These are phyloP conservation scores for Torymus auratus DNA, from an alignment of 2,888 invertebrate genomes.

Conservation along the genomic window DNA sequence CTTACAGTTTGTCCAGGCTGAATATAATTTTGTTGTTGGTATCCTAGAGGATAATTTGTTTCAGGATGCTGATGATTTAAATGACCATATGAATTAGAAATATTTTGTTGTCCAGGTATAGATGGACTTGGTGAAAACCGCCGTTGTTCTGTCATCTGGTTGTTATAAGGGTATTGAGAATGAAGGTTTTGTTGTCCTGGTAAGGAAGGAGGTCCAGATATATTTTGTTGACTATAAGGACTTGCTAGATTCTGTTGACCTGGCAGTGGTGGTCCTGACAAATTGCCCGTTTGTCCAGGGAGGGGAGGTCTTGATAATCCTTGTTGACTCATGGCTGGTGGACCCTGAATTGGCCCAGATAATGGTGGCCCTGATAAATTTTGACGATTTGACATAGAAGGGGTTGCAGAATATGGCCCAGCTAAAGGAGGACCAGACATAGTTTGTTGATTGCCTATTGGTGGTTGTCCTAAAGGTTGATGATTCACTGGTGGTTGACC, in stretches of 20 bases:
- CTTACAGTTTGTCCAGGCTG: conserved; percentile 54
- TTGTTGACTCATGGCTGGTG: conserved; percentile 55
- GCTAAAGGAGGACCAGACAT: conserved; percentile 55
- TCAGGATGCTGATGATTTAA: conserved; percentile 62
- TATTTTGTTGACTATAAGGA: conserved; percentile 52
- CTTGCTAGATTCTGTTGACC: conserved; percentile 60
- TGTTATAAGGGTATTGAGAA: conserved; percentile 63
- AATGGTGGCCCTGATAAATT: conserved; percentile 61
- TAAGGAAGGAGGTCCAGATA: conserved; percentile 60
- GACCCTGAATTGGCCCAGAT: conserved; percentile 61
- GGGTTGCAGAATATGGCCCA: conserved; percentile 55
- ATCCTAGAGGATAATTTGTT: conserved; percentile 64
- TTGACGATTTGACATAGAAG: conserved; percentile 59
- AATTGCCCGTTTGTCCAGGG: conserved; percentile 56
- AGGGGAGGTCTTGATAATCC: conserved; percentile 57
- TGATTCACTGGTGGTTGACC: conserved; percentile 15
- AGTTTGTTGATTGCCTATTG: conserved; percentile 56
- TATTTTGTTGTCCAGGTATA: conserved; percentile 73
- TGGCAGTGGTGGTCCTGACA: conserved; percentile 59
- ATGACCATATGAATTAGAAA: conserved; percentile 61
- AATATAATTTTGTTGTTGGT: conserved; percentile 72
- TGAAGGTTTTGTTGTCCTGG: conserved; percentile 66
- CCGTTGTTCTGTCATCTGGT: conserved; percentile 64
- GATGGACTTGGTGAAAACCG: conserved; percentile 54
- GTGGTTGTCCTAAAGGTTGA: conserved; percentile 13